phyloP scores from a whole-genome alignment of 1,140 invertebrate species.

The Neodiprion fabricii region DNA sequence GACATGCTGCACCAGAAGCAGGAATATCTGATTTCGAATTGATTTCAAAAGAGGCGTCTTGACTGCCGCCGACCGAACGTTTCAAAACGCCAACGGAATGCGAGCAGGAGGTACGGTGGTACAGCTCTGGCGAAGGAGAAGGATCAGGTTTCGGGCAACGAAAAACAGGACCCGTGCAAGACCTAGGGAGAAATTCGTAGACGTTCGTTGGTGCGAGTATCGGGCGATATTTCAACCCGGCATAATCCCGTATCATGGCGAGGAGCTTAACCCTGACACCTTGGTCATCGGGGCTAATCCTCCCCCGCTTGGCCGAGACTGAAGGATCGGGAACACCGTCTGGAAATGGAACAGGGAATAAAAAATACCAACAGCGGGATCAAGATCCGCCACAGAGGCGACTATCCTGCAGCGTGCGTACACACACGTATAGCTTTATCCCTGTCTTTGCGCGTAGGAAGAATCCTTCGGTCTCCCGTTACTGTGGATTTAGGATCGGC shows the following conservation, averaged over 20 bases:
- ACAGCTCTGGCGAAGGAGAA: too few relatives aligned
- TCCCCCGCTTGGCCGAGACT: conserved; percentile 29
- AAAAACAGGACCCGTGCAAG: background rate
- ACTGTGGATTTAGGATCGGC: background rate
- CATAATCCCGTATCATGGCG: conserved; percentile 53
- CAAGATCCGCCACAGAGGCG: background rate
- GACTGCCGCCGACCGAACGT: background rate
- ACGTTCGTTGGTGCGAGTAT: background rate
- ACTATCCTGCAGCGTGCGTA: too few relatives aligned
- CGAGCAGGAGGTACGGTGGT: background rate
- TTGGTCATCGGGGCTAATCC: conserved; percentile 44
- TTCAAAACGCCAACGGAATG: background rate
- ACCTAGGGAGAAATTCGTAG: background rate
- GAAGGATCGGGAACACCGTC: background rate
- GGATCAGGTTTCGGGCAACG: background rate
- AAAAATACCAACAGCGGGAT: conserved; percentile 15
- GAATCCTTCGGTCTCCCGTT: background rate
- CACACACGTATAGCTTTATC: background rate
- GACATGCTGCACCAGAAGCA: too few relatives aligned
- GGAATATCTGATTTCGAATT: background rate
- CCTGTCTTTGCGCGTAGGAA: background rate
- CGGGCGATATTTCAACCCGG: conserved; percentile 49
- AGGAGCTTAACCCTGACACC: conserved; percentile 49
- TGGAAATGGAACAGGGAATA: background rate
- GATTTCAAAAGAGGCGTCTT: conserved; percentile 2